Conservation (phyloP, 1,140 invertebrate genomes). For the Heliconius congener region DNA sequence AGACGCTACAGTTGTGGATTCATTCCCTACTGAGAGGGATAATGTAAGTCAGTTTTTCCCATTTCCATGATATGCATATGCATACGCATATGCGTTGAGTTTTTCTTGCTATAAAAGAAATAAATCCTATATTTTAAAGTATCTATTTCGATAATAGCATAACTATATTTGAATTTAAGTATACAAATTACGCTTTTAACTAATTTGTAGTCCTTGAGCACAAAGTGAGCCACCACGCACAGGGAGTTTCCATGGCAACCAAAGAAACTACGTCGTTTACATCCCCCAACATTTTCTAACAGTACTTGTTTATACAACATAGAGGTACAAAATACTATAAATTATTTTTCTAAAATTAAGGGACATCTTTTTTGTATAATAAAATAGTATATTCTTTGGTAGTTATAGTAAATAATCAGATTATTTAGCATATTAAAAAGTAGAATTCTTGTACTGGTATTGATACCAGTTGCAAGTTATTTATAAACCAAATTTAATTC, state of each 20-base stretch:
- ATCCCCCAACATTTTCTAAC: slow-evolving; percentile 45
- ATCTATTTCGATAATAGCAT: not conserved
- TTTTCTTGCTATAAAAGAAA: not conserved
- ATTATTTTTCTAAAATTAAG: not conserved
- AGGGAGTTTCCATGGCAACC: slow-evolving; percentile 74
- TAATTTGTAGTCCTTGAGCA: slow-evolving; percentile 29
- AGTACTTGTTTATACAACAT: slow-evolving; percentile 12
- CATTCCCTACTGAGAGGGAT: not conserved
- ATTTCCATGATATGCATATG: no score
- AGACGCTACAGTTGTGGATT: not conserved
- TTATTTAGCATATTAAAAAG: not conserved
- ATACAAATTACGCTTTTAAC: slow-evolving; percentile 6
- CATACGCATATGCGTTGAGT: no score
- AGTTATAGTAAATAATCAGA: not conserved
- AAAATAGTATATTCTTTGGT: not conserved
- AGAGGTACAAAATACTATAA: not conserved
- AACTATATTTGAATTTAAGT: not conserved
- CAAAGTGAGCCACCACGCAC: slow-evolving; percentile 53
- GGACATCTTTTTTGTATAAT: not conserved
- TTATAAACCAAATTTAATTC: not conserved
- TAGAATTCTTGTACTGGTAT: not conserved
- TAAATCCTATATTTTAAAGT: not conserved
- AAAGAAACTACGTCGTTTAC: slow-evolving; percentile 75
- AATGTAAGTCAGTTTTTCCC: no score
- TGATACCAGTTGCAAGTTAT: not conserved